Conservation (phyloP, 2,888 invertebrate genomes). For the Mallateleia sp. region DNA sequence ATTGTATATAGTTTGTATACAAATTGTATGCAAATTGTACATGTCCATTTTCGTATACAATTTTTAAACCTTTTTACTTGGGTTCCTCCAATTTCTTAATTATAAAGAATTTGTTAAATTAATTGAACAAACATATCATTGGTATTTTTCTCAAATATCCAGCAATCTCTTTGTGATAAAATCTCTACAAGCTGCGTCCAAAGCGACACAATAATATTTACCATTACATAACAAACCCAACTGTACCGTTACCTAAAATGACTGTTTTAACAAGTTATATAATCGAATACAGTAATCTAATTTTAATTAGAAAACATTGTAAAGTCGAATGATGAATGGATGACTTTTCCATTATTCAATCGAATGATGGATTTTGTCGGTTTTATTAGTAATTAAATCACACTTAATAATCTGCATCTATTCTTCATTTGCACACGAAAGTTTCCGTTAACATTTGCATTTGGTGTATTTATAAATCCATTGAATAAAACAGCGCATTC, state of each 20-base stretch:
- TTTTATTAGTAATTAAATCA: conserved; percentile 24
- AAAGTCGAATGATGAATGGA: conserved; percentile 33
- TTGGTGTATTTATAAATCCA: not conserved
- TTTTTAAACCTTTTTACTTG: too few relatives aligned
- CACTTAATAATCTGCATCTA: not conserved
- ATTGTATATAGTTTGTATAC: too few relatives aligned
- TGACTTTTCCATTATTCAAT: conserved; percentile 16
- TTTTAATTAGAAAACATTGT: conserved; percentile 51
- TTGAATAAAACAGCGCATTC: too few relatives aligned
- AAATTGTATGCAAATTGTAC: too few relatives aligned
- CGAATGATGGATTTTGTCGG: conserved; percentile 25
- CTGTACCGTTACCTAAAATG: conserved; percentile 61
- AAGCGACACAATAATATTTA: too few relatives aligned
- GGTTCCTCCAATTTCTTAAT: too few relatives aligned
- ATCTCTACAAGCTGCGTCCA: too few relatives aligned
- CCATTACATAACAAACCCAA: conserved; percentile 52
- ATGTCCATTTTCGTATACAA: too few relatives aligned
- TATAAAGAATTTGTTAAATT: too few relatives aligned
- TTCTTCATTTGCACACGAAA: not conserved
- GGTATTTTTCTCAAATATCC: too few relatives aligned
- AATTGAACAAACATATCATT: too few relatives aligned
- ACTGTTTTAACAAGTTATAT: conserved; percentile 51
- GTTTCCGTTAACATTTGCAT: not conserved
- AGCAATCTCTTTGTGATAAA: too few relatives aligned
- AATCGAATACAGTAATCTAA: conserved; percentile 55